A percentile compares a stretch with the other conserved stretches of the same genome.
Conservation (phyloP, 1,140 invertebrate species). For the Tenebrio molitor region DNA sequence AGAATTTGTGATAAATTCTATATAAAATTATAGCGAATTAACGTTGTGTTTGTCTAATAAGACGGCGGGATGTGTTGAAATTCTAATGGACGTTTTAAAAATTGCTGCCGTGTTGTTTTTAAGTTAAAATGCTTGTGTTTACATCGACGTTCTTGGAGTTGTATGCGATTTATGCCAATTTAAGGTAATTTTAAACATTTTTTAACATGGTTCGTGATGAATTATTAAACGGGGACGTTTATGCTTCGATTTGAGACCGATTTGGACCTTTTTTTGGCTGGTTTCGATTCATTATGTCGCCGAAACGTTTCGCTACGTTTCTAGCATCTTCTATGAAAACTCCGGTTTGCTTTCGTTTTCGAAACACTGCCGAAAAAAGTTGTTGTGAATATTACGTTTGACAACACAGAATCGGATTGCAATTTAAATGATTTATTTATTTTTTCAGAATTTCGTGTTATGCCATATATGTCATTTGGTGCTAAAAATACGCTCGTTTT, state of each 20-base stretch:
- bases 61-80: slow-evolving; percentile 57
- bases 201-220: background rate
- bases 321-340: background rate
- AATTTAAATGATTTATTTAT: slow-evolving; percentile 1
- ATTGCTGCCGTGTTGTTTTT: slow-evolving; percentile 57
- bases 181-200: slow-evolving; percentile 59
- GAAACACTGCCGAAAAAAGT: no score
- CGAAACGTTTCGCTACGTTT: slow-evolving; percentile 9
- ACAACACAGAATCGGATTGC: background rate
- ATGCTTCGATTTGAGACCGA: background rate
- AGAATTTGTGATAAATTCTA: slow-evolving; percentile 60
- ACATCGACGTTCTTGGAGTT: slow-evolving; percentile 64
- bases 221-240: background rate
- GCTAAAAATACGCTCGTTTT: slow-evolving; percentile 7
- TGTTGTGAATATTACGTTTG: background rate
- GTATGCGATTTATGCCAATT: slow-evolving; percentile 58
- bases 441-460: slow-evolving; percentile 12
- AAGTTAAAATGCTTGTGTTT: slow-evolving; percentile 65
- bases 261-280: background rate
- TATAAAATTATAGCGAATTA: slow-evolving; percentile 59
- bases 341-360: background rate
- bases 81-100: slow-evolving; percentile 58
- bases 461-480: slow-evolving; percentile 33
- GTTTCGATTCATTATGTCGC: slow-evolving; percentile 32
- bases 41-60: slow-evolving; percentile 56